Evolutionary conservation across 2,888 invertebrate species (phyloP), one percentile per base, ranked within the genome.

Genomic region (Thereva nobilitata): DNA sequence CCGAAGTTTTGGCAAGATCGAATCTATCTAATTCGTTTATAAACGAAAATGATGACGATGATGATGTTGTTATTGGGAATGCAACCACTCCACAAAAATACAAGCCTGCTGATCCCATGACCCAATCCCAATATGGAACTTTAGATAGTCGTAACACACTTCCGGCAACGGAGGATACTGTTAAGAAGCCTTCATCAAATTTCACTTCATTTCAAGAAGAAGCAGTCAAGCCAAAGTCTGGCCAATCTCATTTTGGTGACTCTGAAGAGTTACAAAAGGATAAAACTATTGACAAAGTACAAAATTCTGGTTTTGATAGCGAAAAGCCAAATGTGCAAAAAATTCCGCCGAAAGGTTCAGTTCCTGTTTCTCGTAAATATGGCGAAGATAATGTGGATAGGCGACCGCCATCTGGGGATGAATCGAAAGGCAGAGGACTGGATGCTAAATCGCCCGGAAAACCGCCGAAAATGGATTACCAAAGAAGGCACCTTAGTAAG

Each of bases 51-150:
- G 80, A 79, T 44, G 80, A 80, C 67, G 81, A 80, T 42, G 80
- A 80, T 72, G 81, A 81, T 70, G 80, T 80, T 38, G 72, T 80
- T 64, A 77, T 80, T 74, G 81, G 65, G 5, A 45, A 34, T 67
- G 78, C 80, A 4, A 73, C 77, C 9, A 80, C 80, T 4, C 80
- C 81, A 12, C 68, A 76, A 7, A 70, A 68, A 61, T 35, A 12
- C 4, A 66, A 65, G 40, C 55, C 68, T 1, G 41, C 70, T 5
- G 72, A 73, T 55, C 42, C 67, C 5, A 72, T 72, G 71, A 72
- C 67, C 34, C 65, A 67, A 55, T 70, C 70, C 1, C 65, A 68
- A 42, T 70, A 70, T 41, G 70, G 67, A 8, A 35, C 63, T 10
- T 54, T 68, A 35, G 68, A 68, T 40, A 66, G 41, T 41, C 44